A percentile compares a stretch with the other conserved stretches of the same genome.
Conservation (phyloP, 2,888 invertebrate species). For the Eristalinus sepulchralis region DNA sequence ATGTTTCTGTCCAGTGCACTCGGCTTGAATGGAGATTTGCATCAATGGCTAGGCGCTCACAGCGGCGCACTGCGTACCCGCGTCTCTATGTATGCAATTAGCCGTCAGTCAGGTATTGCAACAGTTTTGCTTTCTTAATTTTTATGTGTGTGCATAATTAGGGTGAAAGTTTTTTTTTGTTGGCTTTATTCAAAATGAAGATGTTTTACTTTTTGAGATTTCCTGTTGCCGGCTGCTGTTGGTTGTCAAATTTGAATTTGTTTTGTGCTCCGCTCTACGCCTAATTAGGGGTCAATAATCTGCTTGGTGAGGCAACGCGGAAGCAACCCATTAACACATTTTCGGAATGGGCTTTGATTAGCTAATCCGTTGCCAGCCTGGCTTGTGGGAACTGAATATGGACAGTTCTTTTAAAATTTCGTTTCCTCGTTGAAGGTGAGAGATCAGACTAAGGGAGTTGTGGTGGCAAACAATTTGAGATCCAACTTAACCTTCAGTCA, state of each 20-base stretch:
- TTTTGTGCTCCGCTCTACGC: conserved; percentile 29
- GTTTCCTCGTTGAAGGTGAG: neutral
- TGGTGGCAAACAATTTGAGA: neutral
- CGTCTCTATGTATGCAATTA: conserved; percentile 17
- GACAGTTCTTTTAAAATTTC: neutral
- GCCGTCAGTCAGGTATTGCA: conserved; percentile 24
- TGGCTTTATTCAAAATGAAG: conserved; percentile 17
- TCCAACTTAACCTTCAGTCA: neutral
- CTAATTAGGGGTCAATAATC: conserved; percentile 48
- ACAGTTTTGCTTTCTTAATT: conserved; percentile 7
- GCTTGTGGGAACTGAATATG: neutral
- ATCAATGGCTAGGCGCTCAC: conserved; percentile 21
- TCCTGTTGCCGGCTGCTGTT: neutral
- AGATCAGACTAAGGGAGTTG: neutral
- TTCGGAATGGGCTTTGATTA: neutral
- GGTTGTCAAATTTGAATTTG: conserved; percentile 8
- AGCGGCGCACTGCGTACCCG: neutral
- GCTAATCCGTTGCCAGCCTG: neutral
- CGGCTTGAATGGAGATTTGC: conserved; percentile 45
- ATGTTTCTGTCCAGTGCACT: conserved; percentile 42
- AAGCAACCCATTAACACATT: conserved; percentile 36
- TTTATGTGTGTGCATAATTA: conserved; percentile 45
- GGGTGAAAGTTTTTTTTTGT: conserved; percentile 57
- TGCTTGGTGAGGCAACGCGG: conserved; percentile 42
- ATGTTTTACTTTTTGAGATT: neutral